Base-by-base conservation (phyloP, 2,888 invertebrate genomes). In the Gordius sp. region DNA sequence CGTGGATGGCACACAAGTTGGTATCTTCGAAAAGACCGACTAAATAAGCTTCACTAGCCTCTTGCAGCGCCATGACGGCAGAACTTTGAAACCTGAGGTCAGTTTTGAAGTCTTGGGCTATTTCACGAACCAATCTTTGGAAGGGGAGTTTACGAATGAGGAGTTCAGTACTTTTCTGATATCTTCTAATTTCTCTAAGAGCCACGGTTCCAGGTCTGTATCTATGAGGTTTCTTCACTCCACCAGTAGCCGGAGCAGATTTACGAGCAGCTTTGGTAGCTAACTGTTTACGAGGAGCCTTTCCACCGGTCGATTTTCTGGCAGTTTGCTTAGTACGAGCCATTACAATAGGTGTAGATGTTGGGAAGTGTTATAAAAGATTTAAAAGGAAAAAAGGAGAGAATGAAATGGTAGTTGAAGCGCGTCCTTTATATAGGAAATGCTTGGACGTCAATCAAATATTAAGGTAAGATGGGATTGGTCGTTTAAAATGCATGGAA, bases 311-410 rank as follows among this genome's bases (percentile, higher is more conserved):
- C n/a, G 85, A 85, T 72, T 87, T 87, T 78, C 86, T 82, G 58
- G 86, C 87, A 58, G 87, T 87, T 71, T 87, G 87, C 78, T 87
- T 87, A 28, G 87, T 87, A 81, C 87, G 85, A 63, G 86, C 87
- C 87, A 87, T 87, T 47, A 39, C 28, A n/a, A n/a, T n/a, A n/a
- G n/a, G n/a, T n/a, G n/a, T n/a, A n/a, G n/a, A n/a, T n/a, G n/a
- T n/a, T n/a, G n/a, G n/a, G n/a, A n/a, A n/a, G n/a, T n/a, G n/a
- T n/a, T n/a, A n/a, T n/a, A n/a, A n/a, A n/a, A n/a, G n/a, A n/a
- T n/a, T n/a, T n/a, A n/a, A n/a, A n/a, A n/a, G n/a, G n/a, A n/a
- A n/a, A n/a, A n/a, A n/a, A n/a, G n/a, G n/a, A n/a, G n/a, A n/a
- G n/a, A n/a, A n/a, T n/a, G n/a, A n/a, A n/a, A n/a, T n/a, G n/a